These are phyloP conservation scores for Lasioglossum marginatum DNA, from an alignment of 2,888 invertebrate genomes.

Conservation along the genomic window DNA sequence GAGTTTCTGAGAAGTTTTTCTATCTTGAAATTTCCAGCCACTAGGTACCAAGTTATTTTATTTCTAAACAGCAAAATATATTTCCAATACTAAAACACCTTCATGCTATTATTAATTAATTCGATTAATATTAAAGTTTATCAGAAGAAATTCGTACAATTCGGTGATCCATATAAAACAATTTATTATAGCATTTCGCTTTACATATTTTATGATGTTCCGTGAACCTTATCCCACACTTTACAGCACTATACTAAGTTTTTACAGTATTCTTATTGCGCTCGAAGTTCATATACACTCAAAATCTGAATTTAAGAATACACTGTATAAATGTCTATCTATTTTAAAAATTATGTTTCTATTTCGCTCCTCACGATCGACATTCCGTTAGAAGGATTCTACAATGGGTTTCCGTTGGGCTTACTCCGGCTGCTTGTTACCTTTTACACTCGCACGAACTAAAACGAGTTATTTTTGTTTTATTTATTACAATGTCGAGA, in stretches of 20 bases:
- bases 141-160: neutral
- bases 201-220: neutral
- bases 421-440: neutral
- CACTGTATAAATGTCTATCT: neutral
- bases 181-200: neutral
- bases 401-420: neutral
- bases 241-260: neutral
- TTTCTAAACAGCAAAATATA: no score
- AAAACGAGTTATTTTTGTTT: neutral
- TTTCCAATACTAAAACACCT: no score
- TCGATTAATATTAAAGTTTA: neutral
- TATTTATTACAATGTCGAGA: neutral
- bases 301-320: neutral
- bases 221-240: neutral
- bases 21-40: no score
- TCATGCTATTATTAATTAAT: no score
- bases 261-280: neutral
- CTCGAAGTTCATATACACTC: neutral
- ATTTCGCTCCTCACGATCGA: neutral
- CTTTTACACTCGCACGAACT: neutral
- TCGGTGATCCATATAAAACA: neutral
- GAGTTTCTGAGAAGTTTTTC: no score
- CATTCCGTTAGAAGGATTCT: neutral
- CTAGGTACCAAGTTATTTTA: no score
- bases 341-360: constrained; percentile 12